These are phyloP conservation scores for Poeciliopsis occidentalis DNA, from an alignment of 2,113 vertebrate genomes.

Conservation along the genomic window DNA sequence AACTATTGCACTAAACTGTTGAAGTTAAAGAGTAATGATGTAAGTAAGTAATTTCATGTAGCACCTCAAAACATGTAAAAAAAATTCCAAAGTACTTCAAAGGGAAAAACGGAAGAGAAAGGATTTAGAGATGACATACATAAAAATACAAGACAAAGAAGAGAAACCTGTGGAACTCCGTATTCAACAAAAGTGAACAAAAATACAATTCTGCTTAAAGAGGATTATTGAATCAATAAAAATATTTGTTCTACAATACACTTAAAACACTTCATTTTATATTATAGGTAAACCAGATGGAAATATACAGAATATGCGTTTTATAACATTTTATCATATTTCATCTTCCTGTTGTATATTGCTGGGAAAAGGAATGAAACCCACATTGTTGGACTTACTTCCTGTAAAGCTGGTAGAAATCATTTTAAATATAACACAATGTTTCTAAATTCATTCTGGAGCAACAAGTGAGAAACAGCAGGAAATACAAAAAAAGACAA, in stretches of 20 bases:
- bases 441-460: slow-evolving; percentile 57
- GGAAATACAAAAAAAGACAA: not conserved
- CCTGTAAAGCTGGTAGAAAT: slow-evolving; percentile 63
- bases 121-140: not conserved
- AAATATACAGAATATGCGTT: slow-evolving; percentile 74
- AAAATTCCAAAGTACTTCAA: not conserved
- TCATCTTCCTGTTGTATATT: slow-evolving; percentile 79
- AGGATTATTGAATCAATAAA: slow-evolving; percentile 44
- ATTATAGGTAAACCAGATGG: slow-evolving; percentile 62
- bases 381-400: slow-evolving; percentile 72
- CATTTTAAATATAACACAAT: slow-evolving; percentile 53
- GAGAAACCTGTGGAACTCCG: not conserved
- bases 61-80: not conserved
- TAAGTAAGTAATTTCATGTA: not conserved
- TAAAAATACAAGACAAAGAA: not conserved
- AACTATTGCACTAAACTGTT: slow-evolving; percentile 32
- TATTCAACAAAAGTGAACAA: not conserved
- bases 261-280: slow-evolving; percentile 73
- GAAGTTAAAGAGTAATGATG: slow-evolving; percentile 14
- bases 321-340: slow-evolving; percentile 78
- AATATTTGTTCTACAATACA: slow-evolving; percentile 39
- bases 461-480: slow-evolving; percentile 14
- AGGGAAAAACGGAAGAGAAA: not conserved
- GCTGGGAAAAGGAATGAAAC: slow-evolving; percentile 80
- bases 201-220: not conserved